Conservation (phyloP, 2,113 vertebrate species). For the Sander vitreus region DNA sequence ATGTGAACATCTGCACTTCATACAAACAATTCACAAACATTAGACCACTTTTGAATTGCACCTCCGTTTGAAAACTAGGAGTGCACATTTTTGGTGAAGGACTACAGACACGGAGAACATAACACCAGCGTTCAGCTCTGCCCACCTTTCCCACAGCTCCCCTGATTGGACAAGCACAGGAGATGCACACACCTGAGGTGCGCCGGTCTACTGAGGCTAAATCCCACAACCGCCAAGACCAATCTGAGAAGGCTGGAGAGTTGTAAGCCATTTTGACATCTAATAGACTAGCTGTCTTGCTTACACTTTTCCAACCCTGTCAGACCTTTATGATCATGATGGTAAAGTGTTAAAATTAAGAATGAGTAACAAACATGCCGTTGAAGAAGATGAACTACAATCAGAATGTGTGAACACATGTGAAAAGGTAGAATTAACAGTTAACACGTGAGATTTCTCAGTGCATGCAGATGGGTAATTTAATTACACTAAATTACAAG, state of each 20-base stretch:
- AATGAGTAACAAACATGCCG: slow-evolving; percentile 63
- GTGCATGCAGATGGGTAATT: slow-evolving; percentile 72
- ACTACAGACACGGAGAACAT: slow-evolving; percentile 37
- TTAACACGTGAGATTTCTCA: slow-evolving; percentile 42
- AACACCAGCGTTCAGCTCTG: slow-evolving; percentile 59
- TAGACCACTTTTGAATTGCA: not conserved
- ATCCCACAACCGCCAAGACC: slow-evolving; percentile 65
- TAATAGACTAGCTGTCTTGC: slow-evolving; percentile 20
- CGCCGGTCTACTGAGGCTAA: slow-evolving; percentile 37
- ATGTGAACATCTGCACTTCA: slow-evolving; percentile 17
- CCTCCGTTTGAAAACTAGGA: not conserved
- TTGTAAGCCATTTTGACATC: slow-evolving; percentile 58
- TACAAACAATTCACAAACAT: not conserved
- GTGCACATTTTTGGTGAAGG: slow-evolving; percentile 31
- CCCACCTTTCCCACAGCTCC: slow-evolving; percentile 71
- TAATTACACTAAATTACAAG: slow-evolving; percentile 59
- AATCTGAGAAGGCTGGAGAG: slow-evolving; percentile 71
- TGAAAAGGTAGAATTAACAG: slow-evolving; percentile 35
- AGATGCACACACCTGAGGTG: slow-evolving; percentile 37
- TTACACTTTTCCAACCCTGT: slow-evolving; percentile 67
- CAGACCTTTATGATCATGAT: slow-evolving; percentile 52
- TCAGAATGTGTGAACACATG: slow-evolving; percentile 51
- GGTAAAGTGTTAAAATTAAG: slow-evolving; percentile 49
- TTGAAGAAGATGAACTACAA: slow-evolving; percentile 54
- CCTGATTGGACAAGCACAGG: slow-evolving; percentile 64